These are phyloP conservation scores for Epistrophe eligans DNA, from an alignment of 2,888 invertebrate species.

Conservation along the genomic window DNA sequence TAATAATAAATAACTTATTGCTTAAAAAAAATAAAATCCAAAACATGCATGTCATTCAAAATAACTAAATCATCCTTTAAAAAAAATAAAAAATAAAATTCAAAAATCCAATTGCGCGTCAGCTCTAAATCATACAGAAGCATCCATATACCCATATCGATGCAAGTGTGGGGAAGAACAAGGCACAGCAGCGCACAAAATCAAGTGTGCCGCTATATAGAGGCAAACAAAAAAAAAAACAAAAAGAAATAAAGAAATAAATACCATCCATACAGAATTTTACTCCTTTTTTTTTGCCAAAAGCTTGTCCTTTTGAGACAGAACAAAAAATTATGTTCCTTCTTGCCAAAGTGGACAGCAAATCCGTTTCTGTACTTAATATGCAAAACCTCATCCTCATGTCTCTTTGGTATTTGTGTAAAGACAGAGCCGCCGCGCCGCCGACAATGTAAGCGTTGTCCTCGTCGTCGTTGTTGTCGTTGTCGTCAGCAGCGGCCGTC, in stretches of 20 bases:
- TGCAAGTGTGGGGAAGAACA: background rate
- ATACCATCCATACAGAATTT: constrained; percentile 11
- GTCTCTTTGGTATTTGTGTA: constrained; percentile 48
- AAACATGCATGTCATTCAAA: constrained; percentile 59
- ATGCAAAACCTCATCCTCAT: constrained; percentile 72
- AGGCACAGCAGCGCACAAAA: background rate
- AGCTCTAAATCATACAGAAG: constrained; percentile 66
- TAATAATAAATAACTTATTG: constrained; percentile 53
- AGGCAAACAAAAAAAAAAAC: no score
- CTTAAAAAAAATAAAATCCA: background rate
- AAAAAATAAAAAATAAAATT: background rate
- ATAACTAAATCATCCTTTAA: constrained; percentile 62
- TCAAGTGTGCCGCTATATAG: constrained; percentile 64
- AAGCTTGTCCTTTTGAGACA: constrained; percentile 35
- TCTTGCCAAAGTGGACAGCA: constrained; percentile 60
- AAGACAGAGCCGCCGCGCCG: constrained; percentile 12
- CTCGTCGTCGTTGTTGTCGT: background rate
- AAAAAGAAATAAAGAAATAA: constrained; percentile 25
- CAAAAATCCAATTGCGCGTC: constrained; percentile 51
- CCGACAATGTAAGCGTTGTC: constrained; percentile 29
- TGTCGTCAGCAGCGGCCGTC: constrained; percentile 38
- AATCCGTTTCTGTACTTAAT: constrained; percentile 70
- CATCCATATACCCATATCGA: constrained; percentile 10
- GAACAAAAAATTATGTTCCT: constrained; percentile 48
- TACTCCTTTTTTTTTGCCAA: constrained; percentile 15